phyloP scores from a whole-genome alignment of 2,888 invertebrate genomes.

The Trachelus troglodyta region DNA sequence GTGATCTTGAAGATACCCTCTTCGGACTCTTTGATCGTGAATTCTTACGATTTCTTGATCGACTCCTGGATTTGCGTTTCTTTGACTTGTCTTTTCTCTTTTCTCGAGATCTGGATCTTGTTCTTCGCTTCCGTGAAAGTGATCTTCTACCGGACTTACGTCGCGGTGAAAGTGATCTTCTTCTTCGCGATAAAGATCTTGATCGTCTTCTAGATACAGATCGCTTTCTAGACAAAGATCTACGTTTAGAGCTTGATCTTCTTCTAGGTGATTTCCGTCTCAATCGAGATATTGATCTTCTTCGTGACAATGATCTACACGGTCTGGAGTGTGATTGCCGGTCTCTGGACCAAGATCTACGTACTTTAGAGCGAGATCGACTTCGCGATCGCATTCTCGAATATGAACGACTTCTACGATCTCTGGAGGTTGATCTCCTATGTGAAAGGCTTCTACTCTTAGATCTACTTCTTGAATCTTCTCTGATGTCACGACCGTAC shows the following conservation, averaged over 20 bases:
- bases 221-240: slow-evolving; percentile 31
- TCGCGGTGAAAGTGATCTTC: slow-evolving; percentile 38
- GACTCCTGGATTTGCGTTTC: slow-evolving; percentile 60
- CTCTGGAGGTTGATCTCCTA: slow-evolving; percentile 55
- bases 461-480: slow-evolving; percentile 43
- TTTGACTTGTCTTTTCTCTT: slow-evolving; percentile 57
- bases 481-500: slow-evolving; percentile 79
- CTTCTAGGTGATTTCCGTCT: slow-evolving; percentile 47
- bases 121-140: slow-evolving; percentile 40
- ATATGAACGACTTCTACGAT: slow-evolving; percentile 55
- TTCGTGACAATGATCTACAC: slow-evolving; percentile 48
- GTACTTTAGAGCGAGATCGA: slow-evolving; percentile 51
- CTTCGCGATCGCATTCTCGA: slow-evolving; percentile 50
- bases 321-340: slow-evolving; percentile 45
- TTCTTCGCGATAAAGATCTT: slow-evolving; percentile 36
- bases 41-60: slow-evolving; percentile 54
- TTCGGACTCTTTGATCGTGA: slow-evolving; percentile 55
- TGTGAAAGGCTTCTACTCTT: slow-evolving; percentile 50
- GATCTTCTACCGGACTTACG: slow-evolving; percentile 37
- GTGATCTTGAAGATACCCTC: slow-evolving; percentile 52
- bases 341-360: slow-evolving; percentile 54
- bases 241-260: slow-evolving; percentile 31
- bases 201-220: slow-evolving; percentile 41
- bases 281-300: slow-evolving; percentile 50
- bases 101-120: slow-evolving; percentile 40